phyloP scores from a whole-genome alignment of 2,113 vertebrate genomes.

The Hemiscyllium ocellatum region DNA sequence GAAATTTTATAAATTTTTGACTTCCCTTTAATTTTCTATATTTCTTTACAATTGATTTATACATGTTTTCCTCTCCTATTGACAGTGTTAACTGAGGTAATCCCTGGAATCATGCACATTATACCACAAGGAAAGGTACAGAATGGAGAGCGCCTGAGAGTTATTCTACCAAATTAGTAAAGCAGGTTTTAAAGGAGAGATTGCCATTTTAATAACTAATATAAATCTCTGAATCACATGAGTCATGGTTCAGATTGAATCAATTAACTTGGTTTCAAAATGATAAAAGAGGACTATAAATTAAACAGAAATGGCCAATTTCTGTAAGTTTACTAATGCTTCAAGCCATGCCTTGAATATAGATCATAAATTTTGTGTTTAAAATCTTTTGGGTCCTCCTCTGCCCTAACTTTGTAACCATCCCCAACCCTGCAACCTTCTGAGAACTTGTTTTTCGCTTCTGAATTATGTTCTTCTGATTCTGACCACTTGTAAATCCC shows the following conservation, averaged over 20 bases:
- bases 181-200: neutral
- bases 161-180: neutral
- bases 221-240: neutral
- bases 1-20: neutral
- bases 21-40: neutral
- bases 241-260: neutral
- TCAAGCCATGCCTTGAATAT: neutral
- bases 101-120: neutral
- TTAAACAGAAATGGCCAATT: neutral
- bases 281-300: neutral
- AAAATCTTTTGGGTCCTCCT: neutral
- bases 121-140: neutral
- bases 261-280: neutral
- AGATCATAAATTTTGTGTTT: neutral
- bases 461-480: neutral
- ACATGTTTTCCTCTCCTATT: neutral
- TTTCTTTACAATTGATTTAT: neutral
- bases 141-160: neutral
- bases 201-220: neutral
- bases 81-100: neutral
- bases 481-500: neutral
- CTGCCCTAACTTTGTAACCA: neutral
- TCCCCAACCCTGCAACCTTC: neutral
- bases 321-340: neutral
- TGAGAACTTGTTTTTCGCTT: neutral